Evolutionary conservation across 2,797 vertebrate species (phyloP).

Genomic region (Centropyge bicolor): DNA sequence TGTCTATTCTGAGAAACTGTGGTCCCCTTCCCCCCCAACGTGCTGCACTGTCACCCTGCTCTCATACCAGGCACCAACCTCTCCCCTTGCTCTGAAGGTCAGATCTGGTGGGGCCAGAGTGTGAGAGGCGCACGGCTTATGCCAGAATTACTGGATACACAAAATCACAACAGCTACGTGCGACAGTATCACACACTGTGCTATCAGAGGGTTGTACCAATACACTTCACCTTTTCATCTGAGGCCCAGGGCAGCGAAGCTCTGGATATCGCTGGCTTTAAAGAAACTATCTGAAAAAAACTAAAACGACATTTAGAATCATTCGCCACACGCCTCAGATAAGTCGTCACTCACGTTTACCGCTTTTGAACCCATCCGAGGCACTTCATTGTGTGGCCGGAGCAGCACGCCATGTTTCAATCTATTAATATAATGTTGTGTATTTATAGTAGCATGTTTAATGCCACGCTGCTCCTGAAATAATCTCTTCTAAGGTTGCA

Average conservation of each 20-base stretch:
- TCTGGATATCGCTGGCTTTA: not conserved
- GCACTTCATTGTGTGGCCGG: conserved; percentile 44
- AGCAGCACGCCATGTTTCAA: conserved; percentile 69
- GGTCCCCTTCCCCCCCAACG: conserved; percentile 65
- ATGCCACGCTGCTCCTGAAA: conserved; percentile 83
- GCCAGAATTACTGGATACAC: conserved; percentile 63
- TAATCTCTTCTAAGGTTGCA: conserved; percentile 85
- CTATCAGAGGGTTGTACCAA: not conserved
- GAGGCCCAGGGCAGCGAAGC: not conserved
- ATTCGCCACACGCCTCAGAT: not conserved
- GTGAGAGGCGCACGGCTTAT: conserved; percentile 68
- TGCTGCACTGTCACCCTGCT: conserved; percentile 79
- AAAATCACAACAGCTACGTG: conserved; percentile 24
- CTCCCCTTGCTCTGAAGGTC: conserved; percentile 85
- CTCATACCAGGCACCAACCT: conserved; percentile 81
- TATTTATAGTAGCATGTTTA: conserved; percentile 86
- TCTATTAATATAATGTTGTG: conserved; percentile 81
- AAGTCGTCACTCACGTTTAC: conserved; percentile 6
- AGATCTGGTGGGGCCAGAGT: conserved; percentile 76
- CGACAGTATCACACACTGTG: conserved; percentile 15
- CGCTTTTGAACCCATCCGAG: conserved; percentile 5
- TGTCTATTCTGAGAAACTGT: conserved; percentile 87
- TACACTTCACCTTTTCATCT: conserved; percentile 13
- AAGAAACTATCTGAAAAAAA: conserved; percentile 7
- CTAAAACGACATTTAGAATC: not conserved